Base-by-base conservation (phyloP, 2,797 vertebrate genomes). In the Diceros bicornis region DNA sequence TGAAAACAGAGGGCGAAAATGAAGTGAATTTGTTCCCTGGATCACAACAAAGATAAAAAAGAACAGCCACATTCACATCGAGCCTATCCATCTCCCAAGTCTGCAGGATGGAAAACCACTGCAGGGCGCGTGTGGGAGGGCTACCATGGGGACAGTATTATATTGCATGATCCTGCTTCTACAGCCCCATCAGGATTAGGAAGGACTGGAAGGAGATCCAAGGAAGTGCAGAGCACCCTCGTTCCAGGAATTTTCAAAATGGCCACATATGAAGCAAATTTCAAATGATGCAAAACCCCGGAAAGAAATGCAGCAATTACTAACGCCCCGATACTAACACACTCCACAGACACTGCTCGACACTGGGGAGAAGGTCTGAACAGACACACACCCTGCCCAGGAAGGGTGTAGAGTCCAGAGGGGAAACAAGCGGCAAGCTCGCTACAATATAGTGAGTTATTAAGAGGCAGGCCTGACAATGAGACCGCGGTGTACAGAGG, bases 251-350 rank as follows among this genome's bases (percentile, higher is more conserved):
- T 71, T 77, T 72, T 82, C 41, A 94, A 85, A 75, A 66, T 16
- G 91, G 62, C 41, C 90, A 82, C 29, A 23, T 69, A 93, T 7
- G 32, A 93, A 62, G 85, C 75, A 50, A 68, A 88, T 79, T 79
- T 93, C 96, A 93, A 82, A 61, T 17, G 75, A 94, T 29, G 9
- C n/a, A 85, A 93, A 96, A 25, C 9, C 32, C 27, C 59, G 47
- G 41, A 55, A 23, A 87, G 55, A 93, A 94, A 90, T 14, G 29
- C 32, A 8, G 68, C 55, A 17, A 3, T 29, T 55, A 32, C 41
- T 32, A 25, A 32, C 2, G 7, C 29, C 44, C 72, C 5, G 27
- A 57, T 2, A 16, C 7, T 2, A 72, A 57, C 0, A 7, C 11
- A 41, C 61, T 69, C 29, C 27, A 5, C 17, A 66, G 68, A 55